These are phyloP conservation scores for Bradypodion ventrale DNA, from an alignment of 2,797 vertebrate species.

Conservation along the genomic window DNA sequence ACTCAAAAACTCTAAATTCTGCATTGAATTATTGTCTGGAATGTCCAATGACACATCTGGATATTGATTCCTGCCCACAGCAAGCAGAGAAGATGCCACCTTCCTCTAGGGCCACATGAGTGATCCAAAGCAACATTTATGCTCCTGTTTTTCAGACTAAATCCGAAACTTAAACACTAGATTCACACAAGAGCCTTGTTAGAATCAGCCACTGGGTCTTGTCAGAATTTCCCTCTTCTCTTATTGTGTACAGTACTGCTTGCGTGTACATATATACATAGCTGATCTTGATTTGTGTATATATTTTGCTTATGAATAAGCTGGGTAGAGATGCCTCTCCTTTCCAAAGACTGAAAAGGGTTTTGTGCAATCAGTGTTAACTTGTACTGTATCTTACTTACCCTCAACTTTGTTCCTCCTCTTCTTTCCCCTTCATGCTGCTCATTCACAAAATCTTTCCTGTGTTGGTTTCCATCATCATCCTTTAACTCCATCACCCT, in stretches of 20 bases:
- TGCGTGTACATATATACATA: slow-evolving; percentile 74
- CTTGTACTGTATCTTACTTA: slow-evolving; percentile 37
- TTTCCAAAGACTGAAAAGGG: slow-evolving; percentile 45
- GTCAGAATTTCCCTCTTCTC: slow-evolving; percentile 39
- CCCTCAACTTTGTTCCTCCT: slow-evolving; percentile 36
- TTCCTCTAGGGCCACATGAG: slow-evolving; percentile 42
- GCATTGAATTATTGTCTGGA: slow-evolving; percentile 17
- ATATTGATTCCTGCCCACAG: rapidly evolving
- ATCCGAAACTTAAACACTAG: background rate
- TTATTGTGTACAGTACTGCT: slow-evolving; percentile 67
- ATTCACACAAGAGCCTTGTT: slow-evolving; percentile 20
- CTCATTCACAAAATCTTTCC: slow-evolving; percentile 6
- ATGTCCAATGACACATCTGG: slow-evolving; percentile 38
- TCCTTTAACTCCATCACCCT: slow-evolving; percentile 27
- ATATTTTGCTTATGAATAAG: slow-evolving; percentile 61
- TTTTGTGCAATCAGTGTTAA: slow-evolving; percentile 67
- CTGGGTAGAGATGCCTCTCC: slow-evolving; percentile 58
- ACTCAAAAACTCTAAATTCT: background rate
- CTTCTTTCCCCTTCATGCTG: slow-evolving; percentile 39
- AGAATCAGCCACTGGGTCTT: slow-evolving; percentile 37
- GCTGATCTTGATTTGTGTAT: slow-evolving; percentile 65
- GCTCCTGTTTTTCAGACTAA: background rate
- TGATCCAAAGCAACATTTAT: slow-evolving; percentile 20
- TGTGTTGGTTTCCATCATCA: slow-evolving; percentile 23
- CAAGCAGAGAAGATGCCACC: background rate